Percentiles rank a stretch among this genome's conserved stretches.
Conservation (phyloP, 2,113 vertebrate species). For the Atractosteus spatula region DNA sequence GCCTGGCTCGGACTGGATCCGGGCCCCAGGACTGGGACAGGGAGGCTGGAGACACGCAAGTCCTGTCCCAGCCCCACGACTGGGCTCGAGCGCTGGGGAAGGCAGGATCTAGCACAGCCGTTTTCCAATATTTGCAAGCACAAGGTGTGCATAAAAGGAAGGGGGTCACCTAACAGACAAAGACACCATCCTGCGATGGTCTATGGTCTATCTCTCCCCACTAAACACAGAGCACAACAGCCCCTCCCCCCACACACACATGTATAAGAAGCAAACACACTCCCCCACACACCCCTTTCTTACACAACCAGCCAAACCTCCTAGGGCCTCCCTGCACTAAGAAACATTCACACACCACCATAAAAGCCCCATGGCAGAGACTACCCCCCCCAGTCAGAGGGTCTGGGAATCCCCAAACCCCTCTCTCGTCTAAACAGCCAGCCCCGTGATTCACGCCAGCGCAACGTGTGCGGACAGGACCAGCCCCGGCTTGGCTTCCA, state of each 20-base stretch:
- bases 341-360: conserved; percentile 22
- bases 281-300: conserved; percentile 2
- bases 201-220: too few species aligned
- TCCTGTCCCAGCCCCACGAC: too few species aligned
- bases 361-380: not conserved
- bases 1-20: too few species aligned
- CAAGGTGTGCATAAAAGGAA: too few species aligned
- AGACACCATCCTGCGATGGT: too few species aligned
- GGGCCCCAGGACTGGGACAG: too few species aligned
- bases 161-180: too few species aligned
- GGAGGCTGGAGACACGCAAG: too few species aligned
- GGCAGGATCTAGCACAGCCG: too few species aligned
- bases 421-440: conserved; percentile 50
- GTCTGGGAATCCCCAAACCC: conserved; percentile 31
- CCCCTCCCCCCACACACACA: not conserved
- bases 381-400: not conserved
- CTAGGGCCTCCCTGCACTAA: not conserved
- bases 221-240: too few species aligned
- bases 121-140: too few species aligned
- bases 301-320: not conserved
- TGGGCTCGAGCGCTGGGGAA: too few species aligned
- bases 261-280: not conserved
- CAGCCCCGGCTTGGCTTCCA: conserved; percentile 18
- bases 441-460: conserved; percentile 48
- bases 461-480: conserved; percentile 49